phyloP scores from a whole-genome alignment of 2,113 vertebrate species.

The Malurus alboscapulatus region DNA sequence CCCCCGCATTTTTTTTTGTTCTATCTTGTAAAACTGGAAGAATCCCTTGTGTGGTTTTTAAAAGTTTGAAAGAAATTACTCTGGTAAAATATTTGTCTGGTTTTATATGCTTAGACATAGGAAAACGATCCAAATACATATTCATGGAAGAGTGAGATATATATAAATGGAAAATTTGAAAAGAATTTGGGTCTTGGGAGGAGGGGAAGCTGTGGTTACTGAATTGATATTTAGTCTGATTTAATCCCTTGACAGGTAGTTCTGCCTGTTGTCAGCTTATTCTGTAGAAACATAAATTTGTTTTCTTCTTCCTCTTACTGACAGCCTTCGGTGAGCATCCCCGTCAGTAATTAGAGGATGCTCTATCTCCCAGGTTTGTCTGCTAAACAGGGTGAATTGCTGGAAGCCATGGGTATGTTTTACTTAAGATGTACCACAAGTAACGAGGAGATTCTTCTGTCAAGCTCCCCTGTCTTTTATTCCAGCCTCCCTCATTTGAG shows the following conservation, averaged over 20 bases:
- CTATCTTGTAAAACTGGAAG: not conserved
- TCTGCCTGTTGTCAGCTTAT: not conserved
- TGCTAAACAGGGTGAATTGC: not conserved
- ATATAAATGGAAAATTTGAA: not conserved
- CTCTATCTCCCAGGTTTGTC: not conserved
- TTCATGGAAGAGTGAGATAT: not conserved
- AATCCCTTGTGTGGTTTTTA: not conserved
- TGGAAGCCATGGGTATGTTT: not conserved
- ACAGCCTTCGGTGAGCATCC: not conserved
- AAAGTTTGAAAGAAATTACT: not conserved
- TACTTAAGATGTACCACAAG: not conserved
- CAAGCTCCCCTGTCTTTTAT: not conserved
- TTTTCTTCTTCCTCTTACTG: not conserved
- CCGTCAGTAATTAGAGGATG: not conserved
- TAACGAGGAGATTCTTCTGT: constrained; percentile 6
- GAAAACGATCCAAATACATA: not conserved
- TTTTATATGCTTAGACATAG: not conserved
- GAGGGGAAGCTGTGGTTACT: not conserved
- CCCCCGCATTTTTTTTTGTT: not conserved
- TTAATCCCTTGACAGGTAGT: not conserved
- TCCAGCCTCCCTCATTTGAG: constrained; percentile 15
- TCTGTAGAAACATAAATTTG: not conserved
- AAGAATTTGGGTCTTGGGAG: not conserved
- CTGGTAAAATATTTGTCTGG: not conserved
- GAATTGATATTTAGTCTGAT: not conserved